Conservation (phyloP, 1,140 invertebrate genomes). For the Potamilus streckersoni region DNA sequence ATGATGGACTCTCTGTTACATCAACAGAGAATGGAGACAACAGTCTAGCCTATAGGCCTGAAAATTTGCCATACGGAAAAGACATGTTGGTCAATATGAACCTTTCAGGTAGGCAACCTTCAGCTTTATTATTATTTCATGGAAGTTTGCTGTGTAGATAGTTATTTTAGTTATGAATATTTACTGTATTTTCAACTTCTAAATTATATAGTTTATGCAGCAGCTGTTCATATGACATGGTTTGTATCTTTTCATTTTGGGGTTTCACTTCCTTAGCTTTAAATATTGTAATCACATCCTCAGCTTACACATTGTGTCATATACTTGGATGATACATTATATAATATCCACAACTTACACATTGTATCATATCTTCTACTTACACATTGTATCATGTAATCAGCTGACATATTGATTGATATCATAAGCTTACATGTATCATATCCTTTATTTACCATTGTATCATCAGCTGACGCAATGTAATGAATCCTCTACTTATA, state of each 20-base stretch:
- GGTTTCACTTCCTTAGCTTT: neutral
- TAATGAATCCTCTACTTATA: too few relatives aligned
- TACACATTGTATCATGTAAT: too few relatives aligned
- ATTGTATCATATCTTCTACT: too few relatives aligned
- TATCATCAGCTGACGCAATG: too few relatives aligned
- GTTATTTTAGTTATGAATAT: neutral
- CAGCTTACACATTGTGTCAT: too few relatives aligned
- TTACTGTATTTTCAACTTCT: neutral
- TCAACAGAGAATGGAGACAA: slow-evolving; percentile 57
- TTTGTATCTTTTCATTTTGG: neutral
- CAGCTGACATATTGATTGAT: too few relatives aligned
- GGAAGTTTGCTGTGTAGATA: neutral
- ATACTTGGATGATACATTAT: too few relatives aligned
- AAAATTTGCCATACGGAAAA: slow-evolving; percentile 41
- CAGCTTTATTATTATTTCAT: neutral
- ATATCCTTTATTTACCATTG: too few relatives aligned
- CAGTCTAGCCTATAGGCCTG: slow-evolving; percentile 26
- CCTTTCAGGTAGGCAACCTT: slow-evolving; percentile 41
- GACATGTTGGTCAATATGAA: slow-evolving; percentile 56
- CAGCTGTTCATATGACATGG: neutral
- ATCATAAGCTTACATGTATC: too few relatives aligned
- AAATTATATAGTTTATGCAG: neutral
- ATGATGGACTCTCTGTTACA: slow-evolving; percentile 61
- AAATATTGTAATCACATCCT: too few relatives aligned
- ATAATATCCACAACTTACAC: too few relatives aligned